Evolutionary conservation across 2,888 invertebrate species (phyloP), one percentile per base, ranked within the genome.

Genomic region (Tanypteryx hageni): DNA sequence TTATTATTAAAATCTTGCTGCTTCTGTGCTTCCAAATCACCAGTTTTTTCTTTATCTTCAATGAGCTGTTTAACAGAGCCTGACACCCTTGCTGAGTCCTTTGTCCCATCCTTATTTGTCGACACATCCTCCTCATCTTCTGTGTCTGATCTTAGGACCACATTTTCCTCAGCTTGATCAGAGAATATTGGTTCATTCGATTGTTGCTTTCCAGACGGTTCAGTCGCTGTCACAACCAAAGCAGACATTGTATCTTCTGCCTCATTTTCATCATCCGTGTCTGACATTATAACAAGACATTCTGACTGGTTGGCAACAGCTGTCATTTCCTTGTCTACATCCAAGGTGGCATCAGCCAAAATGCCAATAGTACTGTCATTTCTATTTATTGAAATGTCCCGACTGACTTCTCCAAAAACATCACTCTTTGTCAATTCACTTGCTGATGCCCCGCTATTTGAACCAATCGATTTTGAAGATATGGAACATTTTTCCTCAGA

Each of bases 241-340:
- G 11, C 2, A 11, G 11, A 27, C n/a, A n/a, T n/a, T 76, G 76
- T 11, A 76, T 76, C 27, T 13, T 76, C 76, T 22, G 22, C 31
- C 9, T 86, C 86, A 31, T 89, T 44, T 27, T 89, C 89, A 10
- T 61, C 89, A 44, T 89, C 89, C 11, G 89, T 89, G 44, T 89
- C 89, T n/a, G 89, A 89, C 61, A 89, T 89, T 13, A 89, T 64
- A 0, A 44, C 64, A 44, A 89, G 13, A 59, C 89, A 64, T 9
- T 44, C 44, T 27, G 76, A 13, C 10, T 76, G 76, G 27, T 76
- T 76, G 7, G 11, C 76, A 27, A 13, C 27, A 76, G 0, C 27
- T n/a, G n/a, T 14, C 27, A 27, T 27, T 27, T 11, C 27, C 22
- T 76, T 76, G 10, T 68, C 68, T 10, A 22, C 76, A 7, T 76